phyloP scores from a whole-genome alignment of 1,140 invertebrate species.

The Drepana arcuata region DNA sequence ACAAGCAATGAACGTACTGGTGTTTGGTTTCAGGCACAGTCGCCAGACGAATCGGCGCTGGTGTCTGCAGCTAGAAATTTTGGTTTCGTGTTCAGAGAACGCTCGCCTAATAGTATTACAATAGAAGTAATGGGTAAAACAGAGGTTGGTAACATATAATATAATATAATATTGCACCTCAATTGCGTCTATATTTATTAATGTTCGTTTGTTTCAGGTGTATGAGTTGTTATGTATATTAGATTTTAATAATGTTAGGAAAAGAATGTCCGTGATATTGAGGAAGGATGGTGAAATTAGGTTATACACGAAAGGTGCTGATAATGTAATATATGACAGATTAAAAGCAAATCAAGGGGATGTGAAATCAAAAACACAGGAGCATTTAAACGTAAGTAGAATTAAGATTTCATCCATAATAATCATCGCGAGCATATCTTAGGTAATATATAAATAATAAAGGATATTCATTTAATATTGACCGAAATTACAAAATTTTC shows the following conservation, averaged over 20 bases:
- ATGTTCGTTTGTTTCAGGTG: conserved; percentile 51
- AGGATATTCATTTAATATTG: too few species aligned
- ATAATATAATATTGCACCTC: too few species aligned
- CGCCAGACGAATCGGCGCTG: conserved; percentile 97
- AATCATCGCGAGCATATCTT: too few species aligned
- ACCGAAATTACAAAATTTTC: too few species aligned
- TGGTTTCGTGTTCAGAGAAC: conserved; percentile 97
- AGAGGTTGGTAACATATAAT: conserved; percentile 75
- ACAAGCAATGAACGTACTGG: too few species aligned
- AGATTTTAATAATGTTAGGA: conserved; percentile 99
- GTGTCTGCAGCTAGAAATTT: conserved; percentile 98
- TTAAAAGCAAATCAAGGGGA: conserved; percentile 83
- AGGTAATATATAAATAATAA: too few species aligned
- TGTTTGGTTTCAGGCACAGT: conserved; percentile 86
- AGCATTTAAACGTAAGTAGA: conserved; percentile 94
- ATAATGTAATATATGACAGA: conserved; percentile 97
- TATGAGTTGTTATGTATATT: conserved; percentile 97
- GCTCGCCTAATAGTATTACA: conserved; percentile 94
- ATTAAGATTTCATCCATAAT: conserved; percentile 6
- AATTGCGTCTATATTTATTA: too few species aligned
- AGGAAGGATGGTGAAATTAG: conserved; percentile 88
- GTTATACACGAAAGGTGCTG: conserved; percentile 98
- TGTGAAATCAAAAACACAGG: conserved; percentile 86
- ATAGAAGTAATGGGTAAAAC: conserved; percentile 89
- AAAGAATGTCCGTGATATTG: conserved; percentile 98